Evolutionary conservation across 2,888 invertebrate genomes (phyloP).

Genomic region (Rhagonycha lutea): DNA sequence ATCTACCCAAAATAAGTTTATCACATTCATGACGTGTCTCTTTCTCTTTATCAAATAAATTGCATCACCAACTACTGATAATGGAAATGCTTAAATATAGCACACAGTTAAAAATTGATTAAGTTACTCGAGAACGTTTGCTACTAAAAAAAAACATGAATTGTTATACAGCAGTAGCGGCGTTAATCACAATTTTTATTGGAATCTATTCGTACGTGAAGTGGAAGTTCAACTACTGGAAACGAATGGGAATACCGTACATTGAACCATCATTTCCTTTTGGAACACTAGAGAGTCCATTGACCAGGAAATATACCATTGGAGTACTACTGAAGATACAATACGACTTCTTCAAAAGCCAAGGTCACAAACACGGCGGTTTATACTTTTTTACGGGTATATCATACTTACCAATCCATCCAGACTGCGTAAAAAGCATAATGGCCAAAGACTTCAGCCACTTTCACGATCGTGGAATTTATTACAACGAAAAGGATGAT

Average conservation of each 20-base stretch:
- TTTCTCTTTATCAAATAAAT: neutral
- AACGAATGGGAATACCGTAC: neutral
- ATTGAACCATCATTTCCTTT: neutral
- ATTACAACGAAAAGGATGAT: neutral
- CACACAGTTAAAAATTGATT: neutral
- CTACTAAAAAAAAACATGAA: neutral
- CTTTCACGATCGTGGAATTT: neutral
- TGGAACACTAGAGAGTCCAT: neutral
- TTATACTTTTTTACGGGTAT: neutral
- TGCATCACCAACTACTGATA: neutral
- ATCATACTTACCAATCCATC: neutral
- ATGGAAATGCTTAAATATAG: neutral
- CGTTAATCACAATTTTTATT: neutral
- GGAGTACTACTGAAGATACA: neutral
- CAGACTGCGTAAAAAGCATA: neutral
- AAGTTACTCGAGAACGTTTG: neutral
- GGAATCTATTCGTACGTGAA: neutral
- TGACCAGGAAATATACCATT: neutral
- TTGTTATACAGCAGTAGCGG: neutral
- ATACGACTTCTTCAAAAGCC: neutral
- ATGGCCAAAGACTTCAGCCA: neutral
- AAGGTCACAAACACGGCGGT: neutral
- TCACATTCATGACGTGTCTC: neutral
- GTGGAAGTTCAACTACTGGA: neutral
- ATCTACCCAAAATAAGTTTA: neutral